Conservation (phyloP, 2,888 invertebrate genomes). For the Hanleya hanleyi region DNA sequence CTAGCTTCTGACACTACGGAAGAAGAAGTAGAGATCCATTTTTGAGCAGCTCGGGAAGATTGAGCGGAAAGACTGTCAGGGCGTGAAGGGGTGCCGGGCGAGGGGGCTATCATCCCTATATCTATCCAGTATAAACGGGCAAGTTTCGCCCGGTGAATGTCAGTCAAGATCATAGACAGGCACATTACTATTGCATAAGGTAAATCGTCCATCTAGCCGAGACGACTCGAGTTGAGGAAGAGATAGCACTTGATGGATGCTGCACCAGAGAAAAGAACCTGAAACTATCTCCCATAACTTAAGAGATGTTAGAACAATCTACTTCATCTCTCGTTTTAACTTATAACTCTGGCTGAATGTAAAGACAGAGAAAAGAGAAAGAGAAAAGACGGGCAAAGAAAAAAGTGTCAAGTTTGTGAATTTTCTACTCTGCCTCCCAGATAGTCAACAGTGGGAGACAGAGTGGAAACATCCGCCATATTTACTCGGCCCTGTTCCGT, state of each 20-base stretch:
- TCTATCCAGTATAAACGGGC: not conserved
- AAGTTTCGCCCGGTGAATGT: not conserved
- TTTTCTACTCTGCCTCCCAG: not conserved
- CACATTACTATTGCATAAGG: not conserved
- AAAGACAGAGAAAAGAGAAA: not conserved
- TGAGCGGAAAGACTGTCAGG: too few species aligned
- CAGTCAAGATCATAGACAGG: not conserved
- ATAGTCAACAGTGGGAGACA: not conserved
- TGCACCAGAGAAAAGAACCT: too few species aligned
- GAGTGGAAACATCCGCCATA: too few species aligned
- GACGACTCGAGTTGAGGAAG: too few species aligned
- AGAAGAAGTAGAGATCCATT: not conserved
- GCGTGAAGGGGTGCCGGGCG: not conserved
- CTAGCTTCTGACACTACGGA: conserved; percentile 1
- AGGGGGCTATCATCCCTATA: not conserved
- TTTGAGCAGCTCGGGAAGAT: too few species aligned
- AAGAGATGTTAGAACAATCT: too few species aligned
- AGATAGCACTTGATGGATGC: too few species aligned
- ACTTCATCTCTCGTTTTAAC: too few species aligned
- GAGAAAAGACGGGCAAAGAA: not conserved
- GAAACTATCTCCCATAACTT: too few species aligned
- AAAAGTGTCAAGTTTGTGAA: conserved; percentile 1
- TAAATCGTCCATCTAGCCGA: conserved; percentile 2
- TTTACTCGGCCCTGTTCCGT: too few species aligned
- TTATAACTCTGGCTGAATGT: not conserved